Evolutionary conservation across 1,140 invertebrate species (phyloP).

Genomic region (Papilio machaon): DNA sequence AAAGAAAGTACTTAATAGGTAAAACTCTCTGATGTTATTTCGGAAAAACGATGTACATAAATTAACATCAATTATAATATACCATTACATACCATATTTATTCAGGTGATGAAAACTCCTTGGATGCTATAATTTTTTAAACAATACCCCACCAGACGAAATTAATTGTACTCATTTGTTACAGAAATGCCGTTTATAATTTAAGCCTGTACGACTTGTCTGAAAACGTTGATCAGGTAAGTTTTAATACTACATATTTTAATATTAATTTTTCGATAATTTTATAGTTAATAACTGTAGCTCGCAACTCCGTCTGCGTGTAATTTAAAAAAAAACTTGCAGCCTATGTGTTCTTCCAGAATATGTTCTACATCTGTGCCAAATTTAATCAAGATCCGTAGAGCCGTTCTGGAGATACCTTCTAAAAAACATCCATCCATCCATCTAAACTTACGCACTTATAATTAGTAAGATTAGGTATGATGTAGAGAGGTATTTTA

Average conservation of each 20-base stretch:
- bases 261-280: neutral
- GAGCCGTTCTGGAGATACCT: too few species aligned
- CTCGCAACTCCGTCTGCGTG: too few species aligned
- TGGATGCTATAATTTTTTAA: neutral
- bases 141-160: slow-evolving; percentile 4
- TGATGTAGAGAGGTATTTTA: neutral
- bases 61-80: slow-evolving; percentile 7
- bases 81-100: slow-evolving; percentile 3
- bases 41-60: neutral
- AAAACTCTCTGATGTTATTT: neutral
- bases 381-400: too few species aligned
- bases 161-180: slow-evolving; percentile 49
- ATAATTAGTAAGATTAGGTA: too few species aligned
- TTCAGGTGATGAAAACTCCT: neutral
- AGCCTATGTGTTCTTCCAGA: too few species aligned
- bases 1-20: neutral
- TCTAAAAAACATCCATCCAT: too few species aligned
- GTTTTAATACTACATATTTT: slow-evolving; percentile 12
- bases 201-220: slow-evolving; percentile 77
- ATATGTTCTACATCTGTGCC: too few species aligned
- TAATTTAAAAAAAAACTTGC: too few species aligned
- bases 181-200: slow-evolving; percentile 77
- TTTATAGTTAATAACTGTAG: neutral
- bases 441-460: too few species aligned
- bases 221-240: slow-evolving; percentile 77